Conservation (phyloP, 2,113 vertebrate species). For the Accipiter virgatus region DNA sequence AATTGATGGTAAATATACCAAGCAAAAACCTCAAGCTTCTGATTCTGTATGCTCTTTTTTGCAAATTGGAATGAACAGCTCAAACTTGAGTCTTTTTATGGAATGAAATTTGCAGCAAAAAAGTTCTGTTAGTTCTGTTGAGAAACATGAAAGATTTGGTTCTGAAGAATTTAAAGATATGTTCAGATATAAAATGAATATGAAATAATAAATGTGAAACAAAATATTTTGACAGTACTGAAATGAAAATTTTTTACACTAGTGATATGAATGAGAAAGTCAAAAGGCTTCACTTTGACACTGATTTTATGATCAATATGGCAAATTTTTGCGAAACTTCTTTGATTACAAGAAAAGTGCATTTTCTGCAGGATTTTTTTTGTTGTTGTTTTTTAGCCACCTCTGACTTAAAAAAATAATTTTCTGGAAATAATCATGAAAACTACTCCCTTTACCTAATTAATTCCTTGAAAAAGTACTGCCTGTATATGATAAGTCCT, state of each 20-base stretch:
- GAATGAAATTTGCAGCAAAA: not conserved
- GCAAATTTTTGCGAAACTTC: not conserved
- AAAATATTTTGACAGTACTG: not conserved
- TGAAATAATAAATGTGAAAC: not conserved
- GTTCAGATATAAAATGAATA: not conserved
- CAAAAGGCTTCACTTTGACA: not conserved
- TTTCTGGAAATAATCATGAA: not conserved
- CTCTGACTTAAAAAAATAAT: not conserved
- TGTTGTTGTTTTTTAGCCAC: not conserved
- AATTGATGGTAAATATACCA: not conserved
- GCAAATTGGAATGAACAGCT: not conserved
- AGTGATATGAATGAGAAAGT: not conserved
- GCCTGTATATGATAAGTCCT: not conserved
- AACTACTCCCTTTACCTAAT: not conserved
- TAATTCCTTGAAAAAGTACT: not conserved
- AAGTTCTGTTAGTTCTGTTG: not conserved
- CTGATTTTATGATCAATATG: not conserved
- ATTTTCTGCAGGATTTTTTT: not conserved
- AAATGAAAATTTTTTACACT: not conserved
- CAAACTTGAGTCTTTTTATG: not conserved
- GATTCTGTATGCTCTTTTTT: not conserved
- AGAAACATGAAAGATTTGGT: not conserved
- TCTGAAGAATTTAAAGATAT: not conserved
- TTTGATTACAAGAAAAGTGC: not conserved
- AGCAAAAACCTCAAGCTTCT: not conserved